Evolutionary conservation across 1,140 invertebrate species (phyloP), one percentile per base, ranked within the genome.

Genomic region (Varroa destructor): DNA sequence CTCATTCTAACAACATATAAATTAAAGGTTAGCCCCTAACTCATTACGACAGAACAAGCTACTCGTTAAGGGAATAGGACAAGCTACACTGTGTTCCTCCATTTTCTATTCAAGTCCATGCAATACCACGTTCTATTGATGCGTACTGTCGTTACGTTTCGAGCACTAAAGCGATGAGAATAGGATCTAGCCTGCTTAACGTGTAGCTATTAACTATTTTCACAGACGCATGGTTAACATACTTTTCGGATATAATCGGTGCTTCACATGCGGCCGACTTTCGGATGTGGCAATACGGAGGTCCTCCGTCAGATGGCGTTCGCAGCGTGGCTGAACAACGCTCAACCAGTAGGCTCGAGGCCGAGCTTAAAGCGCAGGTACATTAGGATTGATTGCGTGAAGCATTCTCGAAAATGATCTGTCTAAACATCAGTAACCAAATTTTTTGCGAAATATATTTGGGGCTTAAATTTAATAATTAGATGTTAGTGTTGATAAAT

Each of bases 171-270:
- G 25, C 25, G 25, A 25, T 25, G 25, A 25, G 25, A 25, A 25
- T 25, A 25, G 25, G 25, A 25, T 25, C 25, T 25, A 25, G 1
- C 51, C 36, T 71, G 25, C 51, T 14, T 46, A 36, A 8, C 37
- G 46, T 8, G 3, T 10, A 51, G 37, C 46, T 74, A 1, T 58
- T 36, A 1, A 6, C 46, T 58, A 36, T 51, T 36, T 25, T 55
- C 72, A 74, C 74, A 83, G 80, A 87, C 75, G 87, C 88, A 10
- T 93, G 89, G 87, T 81, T 97, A 74, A 93, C 94, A 0, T 95
- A 99, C 80, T 99, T 99, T 82, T 97, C 93, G 8, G 95, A 99
- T 80, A 85, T 99, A 42, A 91, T 99, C 75, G 97, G 96, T 0
- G 95, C 93, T 5, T 89, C 90, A 0, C 97, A 99, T 78, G 88